Evolutionary conservation across 2,113 vertebrate genomes (phyloP).

Genomic region (Festucalex cinctus): DNA sequence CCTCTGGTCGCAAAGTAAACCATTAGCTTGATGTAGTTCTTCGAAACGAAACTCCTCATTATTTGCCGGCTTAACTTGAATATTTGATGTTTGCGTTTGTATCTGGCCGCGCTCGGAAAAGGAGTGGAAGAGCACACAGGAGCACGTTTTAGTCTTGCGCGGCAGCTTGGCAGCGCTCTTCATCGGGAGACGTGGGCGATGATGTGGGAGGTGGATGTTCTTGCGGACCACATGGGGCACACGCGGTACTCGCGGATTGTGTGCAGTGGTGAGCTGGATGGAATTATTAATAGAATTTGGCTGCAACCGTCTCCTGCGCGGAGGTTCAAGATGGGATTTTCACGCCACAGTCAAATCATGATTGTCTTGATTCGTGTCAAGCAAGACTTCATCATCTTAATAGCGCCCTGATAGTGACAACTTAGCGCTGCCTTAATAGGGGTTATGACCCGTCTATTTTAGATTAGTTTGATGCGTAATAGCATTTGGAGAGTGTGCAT

Average conservation of each 20-base stretch:
- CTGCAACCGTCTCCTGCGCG: conserved; percentile 31
- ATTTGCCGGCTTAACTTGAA: conserved; percentile 5
- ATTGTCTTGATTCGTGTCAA: conserved; percentile 3
- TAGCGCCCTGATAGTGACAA: neutral
- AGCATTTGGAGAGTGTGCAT: neutral
- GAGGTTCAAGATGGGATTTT: conserved; percentile 35
- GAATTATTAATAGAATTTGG: conserved; percentile 63
- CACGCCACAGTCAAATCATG: conserved; percentile 4
- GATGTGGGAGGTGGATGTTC: conserved; percentile 68
- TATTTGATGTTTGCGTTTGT: conserved; percentile 23
- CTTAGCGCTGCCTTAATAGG: neutral
- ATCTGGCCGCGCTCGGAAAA: conserved; percentile 6
- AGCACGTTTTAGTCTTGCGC: conserved; percentile 41
- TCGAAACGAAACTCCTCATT: neutral
- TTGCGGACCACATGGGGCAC: conserved; percentile 59
- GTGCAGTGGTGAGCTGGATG: conserved; percentile 46
- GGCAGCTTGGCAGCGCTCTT: conserved; percentile 48
- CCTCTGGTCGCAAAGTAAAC: too few relatives aligned
- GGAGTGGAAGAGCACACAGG: conserved; percentile 20
- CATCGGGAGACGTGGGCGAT: conserved; percentile 51
- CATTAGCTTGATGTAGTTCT: too few relatives aligned
- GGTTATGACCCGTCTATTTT: neutral
- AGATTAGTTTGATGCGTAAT: neutral
- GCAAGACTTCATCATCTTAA: neutral
- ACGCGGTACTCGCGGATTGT: conserved; percentile 57